These are phyloP conservation scores for Lingula anatina DNA, from an alignment of 2,888 invertebrate genomes.

Conservation along the genomic window DNA sequence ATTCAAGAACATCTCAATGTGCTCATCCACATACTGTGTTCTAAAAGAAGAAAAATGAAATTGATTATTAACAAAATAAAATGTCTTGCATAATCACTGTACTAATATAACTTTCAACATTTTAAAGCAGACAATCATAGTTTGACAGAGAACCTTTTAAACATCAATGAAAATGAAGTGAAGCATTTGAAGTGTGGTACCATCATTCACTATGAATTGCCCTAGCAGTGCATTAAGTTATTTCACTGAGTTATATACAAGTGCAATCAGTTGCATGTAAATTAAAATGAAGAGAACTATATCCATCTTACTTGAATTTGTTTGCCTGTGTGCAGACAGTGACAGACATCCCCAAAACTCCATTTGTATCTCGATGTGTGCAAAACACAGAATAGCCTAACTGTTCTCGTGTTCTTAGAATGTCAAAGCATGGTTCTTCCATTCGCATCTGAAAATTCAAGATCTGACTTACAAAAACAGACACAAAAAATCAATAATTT, in stretches of 20 bases:
- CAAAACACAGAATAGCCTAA: slow-evolving; percentile 80
- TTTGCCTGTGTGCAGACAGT: slow-evolving; percentile 69
- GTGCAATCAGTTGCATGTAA: too few relatives aligned
- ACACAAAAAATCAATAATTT: too few relatives aligned
- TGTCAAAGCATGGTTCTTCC: slow-evolving; percentile 83
- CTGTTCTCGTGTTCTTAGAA: slow-evolving; percentile 80
- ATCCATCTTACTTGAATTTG: slow-evolving; percentile 48
- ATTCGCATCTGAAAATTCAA: slow-evolving; percentile 65
- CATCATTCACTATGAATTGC: not conserved
- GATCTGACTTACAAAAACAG: too few relatives aligned
- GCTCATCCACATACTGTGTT: slow-evolving; percentile 39
- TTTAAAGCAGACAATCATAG: not conserved
- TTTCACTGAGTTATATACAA: too few relatives aligned
- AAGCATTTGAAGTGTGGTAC: not conserved
- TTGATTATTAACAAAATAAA: too few relatives aligned
- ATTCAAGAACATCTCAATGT: slow-evolving; percentile 45
- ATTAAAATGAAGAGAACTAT: too few relatives aligned
- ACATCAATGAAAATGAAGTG: not conserved
- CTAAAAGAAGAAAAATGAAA: slow-evolving; percentile 16
- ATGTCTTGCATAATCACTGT: too few relatives aligned
- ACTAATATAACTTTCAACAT: too few relatives aligned
- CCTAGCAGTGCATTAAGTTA: not conserved
- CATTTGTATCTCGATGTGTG: slow-evolving; percentile 67
- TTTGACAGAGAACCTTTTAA: not conserved
- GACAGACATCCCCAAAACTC: slow-evolving; percentile 74